Evolutionary conservation across 2,797 vertebrate species (phyloP).

Genomic region (Acrossocheilus fasciatus): DNA sequence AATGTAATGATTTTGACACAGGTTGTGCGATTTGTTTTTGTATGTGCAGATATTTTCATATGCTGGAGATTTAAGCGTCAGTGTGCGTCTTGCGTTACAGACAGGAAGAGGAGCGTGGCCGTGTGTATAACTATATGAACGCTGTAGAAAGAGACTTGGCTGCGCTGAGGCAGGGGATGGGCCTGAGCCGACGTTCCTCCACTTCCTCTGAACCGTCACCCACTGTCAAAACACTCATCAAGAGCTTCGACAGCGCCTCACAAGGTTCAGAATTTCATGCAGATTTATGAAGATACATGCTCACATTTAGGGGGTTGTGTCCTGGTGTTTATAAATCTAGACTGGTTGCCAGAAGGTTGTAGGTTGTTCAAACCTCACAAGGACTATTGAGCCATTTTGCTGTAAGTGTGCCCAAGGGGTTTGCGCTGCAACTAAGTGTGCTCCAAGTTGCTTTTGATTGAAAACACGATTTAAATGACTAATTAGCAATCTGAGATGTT

Average conservation of each 20-base stretch:
- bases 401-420: neutral
- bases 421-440: neutral
- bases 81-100: constrained; percentile 65
- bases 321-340: constrained; percentile 4
- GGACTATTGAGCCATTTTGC: neutral
- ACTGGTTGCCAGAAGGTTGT: neutral
- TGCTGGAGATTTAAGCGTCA: neutral
- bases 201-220: constrained; percentile 89
- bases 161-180: constrained; percentile 88
- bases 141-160: constrained; percentile 89
- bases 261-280: constrained; percentile 74
- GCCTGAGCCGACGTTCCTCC: constrained; percentile 86
- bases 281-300: neutral
- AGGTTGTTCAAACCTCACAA: neutral
- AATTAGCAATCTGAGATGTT: neutral
- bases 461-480: neutral
- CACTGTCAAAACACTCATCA: constrained; percentile 91
- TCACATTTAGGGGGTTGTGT: neutral
- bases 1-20: neutral
- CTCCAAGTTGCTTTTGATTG: neutral
- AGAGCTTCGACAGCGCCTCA: constrained; percentile 89
- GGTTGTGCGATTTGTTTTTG: neutral
- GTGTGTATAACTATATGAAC: constrained; percentile 91
- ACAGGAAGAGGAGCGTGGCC: constrained; percentile 89
- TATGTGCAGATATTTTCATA: constrained; percentile 2